These are phyloP conservation scores for Hozukius guyotensis DNA, from an alignment of 2,797 vertebrate species.

Conservation along the genomic window DNA sequence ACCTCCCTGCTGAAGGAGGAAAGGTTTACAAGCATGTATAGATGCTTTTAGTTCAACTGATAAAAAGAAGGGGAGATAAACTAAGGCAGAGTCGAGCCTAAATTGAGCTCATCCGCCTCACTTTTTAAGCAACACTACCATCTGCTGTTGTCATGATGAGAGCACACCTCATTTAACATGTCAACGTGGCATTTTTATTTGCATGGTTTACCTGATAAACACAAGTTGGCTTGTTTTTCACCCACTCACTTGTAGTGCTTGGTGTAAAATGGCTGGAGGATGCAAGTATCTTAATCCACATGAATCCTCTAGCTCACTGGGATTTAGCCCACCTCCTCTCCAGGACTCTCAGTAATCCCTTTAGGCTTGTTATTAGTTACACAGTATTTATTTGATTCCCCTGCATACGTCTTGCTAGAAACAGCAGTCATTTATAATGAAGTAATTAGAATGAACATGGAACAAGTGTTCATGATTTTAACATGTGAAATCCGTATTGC, in stretches of 20 bases:
- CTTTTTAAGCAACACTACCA: conserved; percentile 59
- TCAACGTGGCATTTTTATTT: background rate
- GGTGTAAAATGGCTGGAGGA: background rate
- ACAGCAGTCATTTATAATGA: background rate
- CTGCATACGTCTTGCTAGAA: background rate
- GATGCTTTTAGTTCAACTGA: background rate
- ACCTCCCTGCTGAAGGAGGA: background rate
- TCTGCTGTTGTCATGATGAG: conserved; percentile 46
- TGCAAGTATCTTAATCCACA: background rate
- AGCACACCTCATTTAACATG: conserved; percentile 20
- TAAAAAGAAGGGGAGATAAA: background rate
- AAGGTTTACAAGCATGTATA: background rate
- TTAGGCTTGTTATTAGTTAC: background rate
- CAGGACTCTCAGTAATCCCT: background rate
- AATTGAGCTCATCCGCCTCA: background rate
- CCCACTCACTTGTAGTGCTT: background rate
- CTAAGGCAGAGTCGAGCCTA: background rate
- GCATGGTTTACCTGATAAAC: background rate
- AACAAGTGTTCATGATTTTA: background rate
- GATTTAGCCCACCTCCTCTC: background rate
- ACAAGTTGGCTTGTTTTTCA: background rate
- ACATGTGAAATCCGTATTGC: background rate
- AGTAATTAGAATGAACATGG: background rate
- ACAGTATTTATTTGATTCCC: background rate
- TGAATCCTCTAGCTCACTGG: background rate